A percentile compares a stretch with the other conserved stretches of the same genome.
Conservation (phyloP, 2,797 vertebrate species). For the Coregonus suidteri region DNA sequence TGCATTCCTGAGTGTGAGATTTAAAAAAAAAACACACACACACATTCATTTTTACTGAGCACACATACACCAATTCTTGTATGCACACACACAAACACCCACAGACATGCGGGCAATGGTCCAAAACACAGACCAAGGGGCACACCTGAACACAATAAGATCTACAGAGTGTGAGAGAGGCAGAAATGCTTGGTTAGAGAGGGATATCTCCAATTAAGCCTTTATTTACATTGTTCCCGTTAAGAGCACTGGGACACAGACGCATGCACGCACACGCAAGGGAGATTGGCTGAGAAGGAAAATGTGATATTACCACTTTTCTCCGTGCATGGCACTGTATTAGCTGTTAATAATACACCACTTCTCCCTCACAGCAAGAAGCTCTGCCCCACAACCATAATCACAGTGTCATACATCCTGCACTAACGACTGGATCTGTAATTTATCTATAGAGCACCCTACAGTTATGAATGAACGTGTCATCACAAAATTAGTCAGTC, state of each 20-base stretch:
- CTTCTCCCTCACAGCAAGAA: conserved; percentile 28
- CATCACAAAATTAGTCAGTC: conserved; percentile 40
- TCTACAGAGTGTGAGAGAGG: neutral
- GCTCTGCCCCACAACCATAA: conserved; percentile 43
- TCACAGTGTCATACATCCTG: conserved; percentile 48
- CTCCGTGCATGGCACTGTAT: conserved; percentile 23
- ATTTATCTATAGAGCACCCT: conserved; percentile 32
- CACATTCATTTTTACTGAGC: neutral
- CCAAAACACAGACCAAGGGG: conserved; percentile 33
- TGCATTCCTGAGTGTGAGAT: conserved; percentile 53
- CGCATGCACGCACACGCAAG: neutral
- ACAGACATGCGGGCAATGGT: conserved; percentile 13
- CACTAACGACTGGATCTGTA: conserved; percentile 11
- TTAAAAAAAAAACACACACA: conserved; percentile 33
- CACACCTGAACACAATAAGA: conserved; percentile 13
- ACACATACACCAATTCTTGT: neutral
- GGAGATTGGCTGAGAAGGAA: neutral
- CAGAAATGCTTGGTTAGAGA: conserved; percentile 7
- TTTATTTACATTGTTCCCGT: neutral
- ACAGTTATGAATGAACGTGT: conserved; percentile 51
- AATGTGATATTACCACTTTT: conserved; percentile 13
- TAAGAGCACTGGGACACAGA: neutral
- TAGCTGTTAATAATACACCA: conserved; percentile 36
- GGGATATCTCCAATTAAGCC: neutral
- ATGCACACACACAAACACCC: conserved; percentile 22